Percentiles rank a stretch among this genome's conserved stretches.
Evolutionary conservation across 2,888 invertebrate genomes (phyloP).

Genomic region (Scelioninae gen. 1): DNA sequence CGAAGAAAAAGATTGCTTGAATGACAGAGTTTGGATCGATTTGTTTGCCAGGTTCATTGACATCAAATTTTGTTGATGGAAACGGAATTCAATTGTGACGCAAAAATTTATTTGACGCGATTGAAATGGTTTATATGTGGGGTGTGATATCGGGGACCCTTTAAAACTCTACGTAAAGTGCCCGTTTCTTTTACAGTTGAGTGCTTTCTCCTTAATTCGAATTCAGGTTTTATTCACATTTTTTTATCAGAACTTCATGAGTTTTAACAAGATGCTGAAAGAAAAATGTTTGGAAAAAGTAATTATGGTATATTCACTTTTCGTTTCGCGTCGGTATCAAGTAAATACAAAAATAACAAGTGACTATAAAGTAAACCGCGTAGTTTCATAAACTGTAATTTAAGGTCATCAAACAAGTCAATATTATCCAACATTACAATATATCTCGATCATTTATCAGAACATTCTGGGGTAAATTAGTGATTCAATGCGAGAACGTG

Average conservation of each 20-base stretch:
- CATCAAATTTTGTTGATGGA: background rate
- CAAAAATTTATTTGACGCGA: conserved; percentile 20
- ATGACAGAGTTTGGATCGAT: background rate
- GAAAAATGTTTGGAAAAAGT: background rate
- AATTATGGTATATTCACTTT: background rate
- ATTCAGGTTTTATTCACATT: background rate
- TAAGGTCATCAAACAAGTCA: conserved; percentile 49
- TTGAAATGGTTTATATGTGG: background rate
- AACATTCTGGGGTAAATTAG: conserved; percentile 36
- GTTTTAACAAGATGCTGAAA: background rate
- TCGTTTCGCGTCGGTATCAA: background rate
- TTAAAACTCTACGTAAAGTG: background rate
- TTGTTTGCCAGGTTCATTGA: background rate
- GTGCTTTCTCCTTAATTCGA: background rate
- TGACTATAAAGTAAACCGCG: conserved; percentile 33
- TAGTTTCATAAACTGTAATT: conserved; percentile 45
- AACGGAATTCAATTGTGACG: conserved; percentile 11
- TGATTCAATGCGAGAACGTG: conserved; percentile 31
- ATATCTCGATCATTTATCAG: conserved; percentile 60
- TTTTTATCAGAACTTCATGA: background rate
- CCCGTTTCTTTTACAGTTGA: background rate
- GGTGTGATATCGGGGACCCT: no score
- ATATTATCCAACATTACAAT: conserved; percentile 52
- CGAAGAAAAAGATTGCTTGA: conserved; percentile 19
- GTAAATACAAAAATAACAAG: conserved; percentile 10